A percentile compares a stretch with the other conserved stretches of the same genome.
Evolutionary conservation across 2,797 vertebrate genomes (phyloP).

Genomic region (Helostoma temminkii): DNA sequence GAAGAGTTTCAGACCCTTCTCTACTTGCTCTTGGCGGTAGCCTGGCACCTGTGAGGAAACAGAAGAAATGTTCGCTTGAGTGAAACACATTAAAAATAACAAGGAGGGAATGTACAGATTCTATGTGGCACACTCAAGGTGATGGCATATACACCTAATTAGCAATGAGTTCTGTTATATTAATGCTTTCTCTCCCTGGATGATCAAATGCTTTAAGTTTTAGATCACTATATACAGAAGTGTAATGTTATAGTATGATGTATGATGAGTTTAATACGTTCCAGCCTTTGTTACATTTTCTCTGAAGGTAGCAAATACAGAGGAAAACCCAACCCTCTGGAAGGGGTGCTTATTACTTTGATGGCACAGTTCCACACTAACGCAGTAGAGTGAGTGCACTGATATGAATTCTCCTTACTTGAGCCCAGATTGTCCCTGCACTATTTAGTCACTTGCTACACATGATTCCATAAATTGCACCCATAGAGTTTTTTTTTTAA

Average conservation of each 20-base stretch:
- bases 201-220: too few species aligned
- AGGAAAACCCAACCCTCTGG: constrained; percentile 58
- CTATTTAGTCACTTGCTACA: constrained; percentile 61
- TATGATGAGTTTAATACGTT: constrained; percentile 47
- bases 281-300: constrained; percentile 42
- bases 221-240: too few species aligned
- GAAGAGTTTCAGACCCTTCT: constrained; percentile 96
- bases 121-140: not conserved
- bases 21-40: constrained; percentile 95
- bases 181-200: not conserved
- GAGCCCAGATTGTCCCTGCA: constrained; percentile 65
- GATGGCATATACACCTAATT: constrained; percentile 10
- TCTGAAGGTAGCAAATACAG: constrained; percentile 65
- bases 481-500: constrained; percentile 64
- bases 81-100: constrained; percentile 32
- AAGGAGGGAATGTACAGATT: constrained; percentile 21
- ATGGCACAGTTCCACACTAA: constrained; percentile 62
- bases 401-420: constrained; percentile 56
- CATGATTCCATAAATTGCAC: constrained; percentile 56
- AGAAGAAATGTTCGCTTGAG: constrained; percentile 31
- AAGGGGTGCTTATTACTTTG: constrained; percentile 70
- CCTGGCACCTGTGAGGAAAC: constrained; percentile 89
- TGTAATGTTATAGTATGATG: too few species aligned
- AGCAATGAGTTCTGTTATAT: constrained; percentile 10
- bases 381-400: constrained; percentile 54